Conservation (phyloP, 2,888 invertebrate species). For the Meteorus colon region DNA sequence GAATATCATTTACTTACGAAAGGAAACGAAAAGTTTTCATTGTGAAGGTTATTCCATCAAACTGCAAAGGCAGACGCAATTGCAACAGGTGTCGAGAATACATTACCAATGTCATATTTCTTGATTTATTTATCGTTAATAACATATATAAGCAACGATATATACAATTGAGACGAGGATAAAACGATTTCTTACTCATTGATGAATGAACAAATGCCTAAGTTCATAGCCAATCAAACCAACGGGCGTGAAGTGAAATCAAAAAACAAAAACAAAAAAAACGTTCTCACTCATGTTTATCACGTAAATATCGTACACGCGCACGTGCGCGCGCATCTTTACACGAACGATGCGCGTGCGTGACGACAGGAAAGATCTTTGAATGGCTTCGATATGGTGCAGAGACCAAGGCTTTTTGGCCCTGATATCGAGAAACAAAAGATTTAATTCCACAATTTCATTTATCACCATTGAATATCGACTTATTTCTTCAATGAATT, state of each 20-base stretch:
- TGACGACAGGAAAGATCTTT: conserved; percentile 49
- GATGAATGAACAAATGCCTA: not conserved
- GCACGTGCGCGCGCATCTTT: conserved; percentile 46
- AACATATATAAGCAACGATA: too few species aligned
- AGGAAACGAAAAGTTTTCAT: too few species aligned
- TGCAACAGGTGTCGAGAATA: not conserved
- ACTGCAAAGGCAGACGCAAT: not conserved
- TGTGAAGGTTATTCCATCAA: too few species aligned
- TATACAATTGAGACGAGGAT: too few species aligned
- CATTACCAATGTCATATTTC: too few species aligned
- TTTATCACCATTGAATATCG: not conserved
- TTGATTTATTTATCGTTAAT: too few species aligned
- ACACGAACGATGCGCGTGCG: conserved; percentile 29
- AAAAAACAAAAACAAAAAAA: too few species aligned
- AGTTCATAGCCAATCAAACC: not conserved
- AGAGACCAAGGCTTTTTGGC: conserved; percentile 59
- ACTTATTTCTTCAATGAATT: too few species aligned
- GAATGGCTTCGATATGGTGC: conserved; percentile 58
- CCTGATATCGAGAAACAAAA: conserved; percentile 50
- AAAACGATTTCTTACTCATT: too few species aligned
- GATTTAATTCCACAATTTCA: not conserved
- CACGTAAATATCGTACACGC: conserved; percentile 36
- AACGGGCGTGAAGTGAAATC: not conserved
- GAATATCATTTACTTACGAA: too few species aligned
- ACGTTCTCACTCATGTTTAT: not conserved